Conservation (phyloP, 37 sponge, comb jelly and placozoan genomes). For the Axinella damicornis region DNA sequence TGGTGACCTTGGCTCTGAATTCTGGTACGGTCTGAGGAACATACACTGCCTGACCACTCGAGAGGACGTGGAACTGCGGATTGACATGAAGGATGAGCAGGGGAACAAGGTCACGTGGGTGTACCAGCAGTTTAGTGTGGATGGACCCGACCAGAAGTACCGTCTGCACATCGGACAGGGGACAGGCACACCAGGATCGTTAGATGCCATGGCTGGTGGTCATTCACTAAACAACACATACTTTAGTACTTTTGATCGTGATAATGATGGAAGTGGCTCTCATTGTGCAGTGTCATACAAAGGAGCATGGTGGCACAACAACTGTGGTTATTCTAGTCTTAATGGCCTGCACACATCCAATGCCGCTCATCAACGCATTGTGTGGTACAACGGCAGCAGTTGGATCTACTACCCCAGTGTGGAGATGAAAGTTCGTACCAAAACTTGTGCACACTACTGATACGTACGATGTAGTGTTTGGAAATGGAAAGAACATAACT, state of each 20-base stretch:
- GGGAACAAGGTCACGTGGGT: neutral
- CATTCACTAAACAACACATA: slow-evolving; percentile 3
- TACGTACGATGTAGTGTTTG: no score
- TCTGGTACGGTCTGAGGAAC: slow-evolving; percentile 49
- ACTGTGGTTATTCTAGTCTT: no score
- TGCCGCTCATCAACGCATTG: neutral
- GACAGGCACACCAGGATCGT: neutral
- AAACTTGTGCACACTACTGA: no score
- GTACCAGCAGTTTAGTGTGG: slow-evolving; percentile 35
- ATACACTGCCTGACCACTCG: slow-evolving; percentile 30
- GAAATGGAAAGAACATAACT: no score
- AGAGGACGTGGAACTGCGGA: slow-evolving; percentile 11
- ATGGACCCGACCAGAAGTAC: slow-evolving; percentile 34
- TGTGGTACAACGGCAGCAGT: neutral
- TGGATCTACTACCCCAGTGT: neutral
- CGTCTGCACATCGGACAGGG: slow-evolving; percentile 20
- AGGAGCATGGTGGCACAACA: neutral
- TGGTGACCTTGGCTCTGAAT: slow-evolving; percentile 37
- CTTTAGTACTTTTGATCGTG: slow-evolving; percentile 39
- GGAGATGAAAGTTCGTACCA: neutral
- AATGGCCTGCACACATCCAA: neutral
- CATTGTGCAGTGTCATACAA: neutral
- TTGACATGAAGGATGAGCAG: slow-evolving; percentile 13
- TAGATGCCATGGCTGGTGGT: slow-evolving; percentile 28
- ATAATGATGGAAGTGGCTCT: neutral